phyloP scores from a whole-genome alignment of 2,797 vertebrate genomes.

The Tokudaia tokunoshimensis region DNA sequence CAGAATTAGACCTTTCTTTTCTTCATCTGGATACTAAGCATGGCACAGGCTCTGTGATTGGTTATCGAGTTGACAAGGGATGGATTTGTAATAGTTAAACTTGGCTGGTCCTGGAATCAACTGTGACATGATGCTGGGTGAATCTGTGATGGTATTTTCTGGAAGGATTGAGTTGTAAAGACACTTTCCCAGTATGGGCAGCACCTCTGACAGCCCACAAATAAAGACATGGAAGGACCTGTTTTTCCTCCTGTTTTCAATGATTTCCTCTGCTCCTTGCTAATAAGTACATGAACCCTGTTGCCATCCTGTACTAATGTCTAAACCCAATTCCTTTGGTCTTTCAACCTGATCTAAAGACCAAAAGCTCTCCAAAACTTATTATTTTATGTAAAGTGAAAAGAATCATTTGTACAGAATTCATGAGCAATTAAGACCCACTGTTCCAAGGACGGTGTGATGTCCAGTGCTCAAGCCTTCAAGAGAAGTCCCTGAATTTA shows the following conservation, averaged over 20 bases:
- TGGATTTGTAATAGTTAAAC: background rate
- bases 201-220: background rate
- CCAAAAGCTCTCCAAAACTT: background rate
- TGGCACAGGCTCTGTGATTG: background rate
- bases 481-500: background rate
- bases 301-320: background rate
- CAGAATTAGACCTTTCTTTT: background rate
- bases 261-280: background rate
- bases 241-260: background rate
- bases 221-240: background rate
- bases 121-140: background rate
- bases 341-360: background rate
- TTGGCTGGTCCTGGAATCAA: background rate
- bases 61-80: background rate
- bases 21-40: background rate
- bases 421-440: background rate
- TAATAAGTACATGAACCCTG: background rate
- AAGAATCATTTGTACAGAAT: background rate
- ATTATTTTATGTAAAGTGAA: background rate
- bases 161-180: background rate
- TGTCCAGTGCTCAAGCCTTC: background rate
- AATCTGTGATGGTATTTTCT: background rate
- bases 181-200: background rate
- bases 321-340: background rate
- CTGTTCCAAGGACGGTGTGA: background rate